phyloP scores from a whole-genome alignment of 2,797 vertebrate genomes.

The Cichlasoma orientale region DNA sequence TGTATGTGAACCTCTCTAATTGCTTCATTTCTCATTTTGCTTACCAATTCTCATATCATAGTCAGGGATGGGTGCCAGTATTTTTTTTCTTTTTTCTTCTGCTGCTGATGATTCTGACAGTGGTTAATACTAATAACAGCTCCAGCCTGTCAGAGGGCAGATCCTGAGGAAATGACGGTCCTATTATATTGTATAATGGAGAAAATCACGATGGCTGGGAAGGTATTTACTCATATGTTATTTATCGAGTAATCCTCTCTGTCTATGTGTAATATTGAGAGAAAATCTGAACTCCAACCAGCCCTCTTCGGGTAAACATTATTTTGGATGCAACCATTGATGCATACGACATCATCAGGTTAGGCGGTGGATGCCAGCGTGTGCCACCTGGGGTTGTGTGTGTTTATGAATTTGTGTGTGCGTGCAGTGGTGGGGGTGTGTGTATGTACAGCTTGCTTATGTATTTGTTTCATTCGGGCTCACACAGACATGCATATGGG shows the following conservation, averaged over 20 bases:
- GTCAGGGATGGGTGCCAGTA: conserved; percentile 73
- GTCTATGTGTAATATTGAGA: conserved; percentile 36
- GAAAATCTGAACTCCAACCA: conserved; percentile 39
- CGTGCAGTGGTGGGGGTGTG: conserved; percentile 6
- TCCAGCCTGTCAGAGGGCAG: conserved; percentile 57
- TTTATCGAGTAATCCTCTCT: conserved; percentile 49
- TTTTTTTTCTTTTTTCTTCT: conserved; percentile 19
- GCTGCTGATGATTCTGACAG: conserved; percentile 69
- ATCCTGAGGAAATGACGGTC: conserved; percentile 39
- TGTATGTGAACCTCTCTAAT: conserved; percentile 87
- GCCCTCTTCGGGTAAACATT: conserved; percentile 61
- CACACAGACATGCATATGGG: conserved; percentile 34
- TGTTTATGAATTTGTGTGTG: conserved; percentile 33
- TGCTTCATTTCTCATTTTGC: conserved; percentile 87
- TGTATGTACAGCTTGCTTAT: conserved; percentile 10
- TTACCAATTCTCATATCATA: conserved; percentile 82
- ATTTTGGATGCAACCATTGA: conserved; percentile 66
- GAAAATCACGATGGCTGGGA: conserved; percentile 11
- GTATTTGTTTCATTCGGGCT: conserved; percentile 18
- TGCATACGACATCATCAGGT: conserved; percentile 73
- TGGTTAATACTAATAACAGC: conserved; percentile 77
- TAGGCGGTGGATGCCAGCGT: conserved; percentile 65
- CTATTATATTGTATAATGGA: conserved; percentile 28
- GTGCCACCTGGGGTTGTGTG: conserved; percentile 77
- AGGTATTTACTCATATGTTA: conserved; percentile 45